Conservation (phyloP, 2,113 vertebrate genomes). For the Melierax canorus region DNA sequence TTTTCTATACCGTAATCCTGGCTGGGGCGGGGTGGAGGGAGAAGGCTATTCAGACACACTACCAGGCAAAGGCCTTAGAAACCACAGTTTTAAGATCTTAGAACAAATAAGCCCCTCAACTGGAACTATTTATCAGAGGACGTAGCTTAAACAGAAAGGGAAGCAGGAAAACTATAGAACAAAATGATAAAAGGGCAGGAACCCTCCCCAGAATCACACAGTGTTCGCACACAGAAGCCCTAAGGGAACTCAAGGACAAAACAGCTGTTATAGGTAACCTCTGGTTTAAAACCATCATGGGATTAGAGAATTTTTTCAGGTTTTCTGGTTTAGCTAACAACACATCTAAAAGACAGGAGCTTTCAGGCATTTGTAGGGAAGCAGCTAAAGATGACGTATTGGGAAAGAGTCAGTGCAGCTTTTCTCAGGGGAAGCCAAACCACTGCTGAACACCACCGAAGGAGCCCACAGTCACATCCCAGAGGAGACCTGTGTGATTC, state of each 20-base stretch:
- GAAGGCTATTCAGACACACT: too few species aligned
- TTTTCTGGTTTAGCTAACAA: neutral
- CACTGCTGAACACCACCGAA: neutral
- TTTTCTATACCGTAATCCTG: too few species aligned
- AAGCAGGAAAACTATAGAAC: neutral
- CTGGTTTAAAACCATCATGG: neutral
- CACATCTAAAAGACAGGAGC: rapidly evolving
- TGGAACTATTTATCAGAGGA: neutral
- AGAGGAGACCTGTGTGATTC: neutral
- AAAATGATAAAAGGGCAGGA: neutral
- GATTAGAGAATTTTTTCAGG: neutral
- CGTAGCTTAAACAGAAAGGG: neutral
- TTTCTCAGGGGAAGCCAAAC: neutral
- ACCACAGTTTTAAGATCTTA: too few species aligned
- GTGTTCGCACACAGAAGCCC: rapidly evolving
- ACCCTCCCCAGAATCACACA: neutral
- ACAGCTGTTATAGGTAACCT: neutral
- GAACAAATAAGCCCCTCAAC: neutral
- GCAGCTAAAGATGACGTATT: neutral
- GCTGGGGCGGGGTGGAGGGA: too few species aligned
- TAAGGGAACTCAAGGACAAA: neutral
- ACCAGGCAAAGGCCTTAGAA: too few species aligned
- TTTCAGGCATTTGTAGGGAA: neutral
- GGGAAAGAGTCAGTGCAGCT: neutral
- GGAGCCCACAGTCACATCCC: neutral